A percentile compares a stretch with the other conserved stretches of the same genome.
These are phyloP conservation scores for Archilochus colubris DNA, from an alignment of 2,113 vertebrate genomes.

Conservation along the genomic window DNA sequence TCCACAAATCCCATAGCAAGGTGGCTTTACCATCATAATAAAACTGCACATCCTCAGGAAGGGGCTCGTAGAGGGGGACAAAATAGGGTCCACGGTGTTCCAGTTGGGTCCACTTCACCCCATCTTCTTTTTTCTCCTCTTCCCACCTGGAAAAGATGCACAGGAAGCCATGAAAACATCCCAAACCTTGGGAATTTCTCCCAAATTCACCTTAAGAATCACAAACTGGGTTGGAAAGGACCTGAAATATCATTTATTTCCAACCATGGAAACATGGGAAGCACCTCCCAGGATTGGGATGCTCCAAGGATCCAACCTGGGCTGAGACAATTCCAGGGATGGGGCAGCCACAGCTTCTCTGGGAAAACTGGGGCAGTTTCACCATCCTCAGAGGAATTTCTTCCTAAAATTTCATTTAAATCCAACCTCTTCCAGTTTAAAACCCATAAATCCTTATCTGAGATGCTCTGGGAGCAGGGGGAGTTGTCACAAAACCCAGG, in stretches of 20 bases:
- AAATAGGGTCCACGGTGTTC: slow-evolving; percentile 88
- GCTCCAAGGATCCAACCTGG: too few species aligned
- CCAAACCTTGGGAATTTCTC: not conserved
- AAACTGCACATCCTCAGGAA: slow-evolving; percentile 70
- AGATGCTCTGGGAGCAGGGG: fast-evolving
- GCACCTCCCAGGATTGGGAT: too few species aligned
- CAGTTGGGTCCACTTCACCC: slow-evolving; percentile 87
- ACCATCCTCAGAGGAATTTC: too few species aligned
- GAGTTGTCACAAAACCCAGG: fast-evolving
- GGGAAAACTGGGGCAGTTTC: too few species aligned
- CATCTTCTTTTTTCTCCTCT: slow-evolving; percentile 82
- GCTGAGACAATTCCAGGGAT: too few species aligned
- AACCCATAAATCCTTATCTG: too few species aligned
- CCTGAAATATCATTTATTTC: too few species aligned
- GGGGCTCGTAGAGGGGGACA: slow-evolving; percentile 64
- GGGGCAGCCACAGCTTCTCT: too few species aligned
- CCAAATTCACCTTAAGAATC: fast-evolving
- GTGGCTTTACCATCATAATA: slow-evolving; percentile 63
- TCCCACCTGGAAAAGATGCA: slow-evolving; percentile 81
- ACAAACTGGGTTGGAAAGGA: too few species aligned
- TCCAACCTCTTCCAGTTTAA: too few species aligned
- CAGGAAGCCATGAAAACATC: fast-evolving
- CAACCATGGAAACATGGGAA: too few species aligned
- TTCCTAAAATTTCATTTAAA: too few species aligned
- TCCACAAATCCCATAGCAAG: fast-evolving